Conservation (phyloP, 2,888 invertebrate species). For the Caenorhabditis uteleia region DNA sequence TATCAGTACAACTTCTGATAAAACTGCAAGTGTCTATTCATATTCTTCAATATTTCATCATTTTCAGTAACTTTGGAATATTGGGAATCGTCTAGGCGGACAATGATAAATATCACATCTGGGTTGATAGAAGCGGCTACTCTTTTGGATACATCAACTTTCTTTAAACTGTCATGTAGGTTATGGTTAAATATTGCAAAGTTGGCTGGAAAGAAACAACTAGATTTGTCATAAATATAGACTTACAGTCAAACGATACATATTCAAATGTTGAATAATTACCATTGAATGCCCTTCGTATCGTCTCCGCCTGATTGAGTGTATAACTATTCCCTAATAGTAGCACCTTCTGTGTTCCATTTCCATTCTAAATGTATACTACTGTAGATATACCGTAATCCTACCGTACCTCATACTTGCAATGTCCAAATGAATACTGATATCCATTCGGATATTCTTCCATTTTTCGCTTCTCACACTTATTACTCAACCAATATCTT, state of each 20-base stretch:
- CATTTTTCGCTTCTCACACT: neutral
- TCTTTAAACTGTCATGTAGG: too few relatives aligned
- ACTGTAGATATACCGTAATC: too few relatives aligned
- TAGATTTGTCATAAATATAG: too few relatives aligned
- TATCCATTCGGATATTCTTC: neutral
- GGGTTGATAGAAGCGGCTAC: neutral
- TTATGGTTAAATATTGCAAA: too few relatives aligned
- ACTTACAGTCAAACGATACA: neutral
- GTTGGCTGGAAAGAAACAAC: too few relatives aligned
- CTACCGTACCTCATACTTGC: too few relatives aligned
- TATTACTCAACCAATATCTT: neutral
- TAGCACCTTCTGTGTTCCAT: conserved; percentile 7
- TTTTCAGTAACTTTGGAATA: neutral
- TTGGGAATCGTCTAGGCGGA: neutral
- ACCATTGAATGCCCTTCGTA: neutral
- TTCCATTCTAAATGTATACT: too few relatives aligned
- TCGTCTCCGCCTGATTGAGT: conserved; percentile 3
- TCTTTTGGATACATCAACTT: neutral
- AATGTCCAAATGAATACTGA: too few relatives aligned
- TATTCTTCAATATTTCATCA: neutral
- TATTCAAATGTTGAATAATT: neutral
- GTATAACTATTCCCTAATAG: conserved; percentile 20
- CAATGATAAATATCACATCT: neutral
- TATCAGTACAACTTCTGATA: neutral
- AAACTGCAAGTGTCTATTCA: neutral